Evolutionary conservation across 2,797 vertebrate genomes (phyloP).

Genomic region (Xiphophorus birchmanni): DNA sequence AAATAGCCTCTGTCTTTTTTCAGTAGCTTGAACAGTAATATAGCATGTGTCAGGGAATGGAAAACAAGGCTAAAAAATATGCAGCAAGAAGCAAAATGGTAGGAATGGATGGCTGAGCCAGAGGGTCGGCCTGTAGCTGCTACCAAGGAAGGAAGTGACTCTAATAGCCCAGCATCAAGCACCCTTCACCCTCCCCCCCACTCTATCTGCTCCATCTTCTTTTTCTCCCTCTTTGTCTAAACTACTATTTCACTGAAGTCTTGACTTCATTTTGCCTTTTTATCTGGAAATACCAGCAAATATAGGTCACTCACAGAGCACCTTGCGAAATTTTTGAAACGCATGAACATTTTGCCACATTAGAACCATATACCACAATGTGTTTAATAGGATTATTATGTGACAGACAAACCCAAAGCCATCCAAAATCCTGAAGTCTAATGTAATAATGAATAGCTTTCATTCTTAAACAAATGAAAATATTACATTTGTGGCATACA

Average conservation of each 20-base stretch:
- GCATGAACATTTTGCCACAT: neutral
- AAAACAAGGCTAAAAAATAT: slow-evolving; percentile 85
- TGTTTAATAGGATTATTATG: neutral
- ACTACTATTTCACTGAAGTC: slow-evolving; percentile 54
- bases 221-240: slow-evolving; percentile 42
- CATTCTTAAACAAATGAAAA: neutral
- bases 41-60: slow-evolving; percentile 81
- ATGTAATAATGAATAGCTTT: neutral
- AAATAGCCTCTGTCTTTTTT: slow-evolving; percentile 75
- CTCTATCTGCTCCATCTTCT: slow-evolving; percentile 19
- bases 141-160: slow-evolving; percentile 76
- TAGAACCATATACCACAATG: neutral
- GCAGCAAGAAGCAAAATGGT: slow-evolving; percentile 81
- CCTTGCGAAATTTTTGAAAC: neutral
- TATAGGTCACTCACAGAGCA: slow-evolving; percentile 53
- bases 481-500: neutral
- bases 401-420: neutral
- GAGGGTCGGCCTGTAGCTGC: slow-evolving; percentile 69
- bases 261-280: slow-evolving; percentile 57
- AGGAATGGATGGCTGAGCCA: slow-evolving; percentile 80
- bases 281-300: slow-evolving; percentile 53
- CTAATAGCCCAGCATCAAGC: slow-evolving; percentile 72
- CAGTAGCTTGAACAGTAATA: slow-evolving; percentile 80
- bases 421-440: neutral
- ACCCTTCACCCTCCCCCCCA: slow-evolving; percentile 1